Percentiles rank a stretch among this genome's conserved stretches.
Conservation (phyloP, 2,797 vertebrate genomes). For the Parauchenoglanis punctatus region DNA sequence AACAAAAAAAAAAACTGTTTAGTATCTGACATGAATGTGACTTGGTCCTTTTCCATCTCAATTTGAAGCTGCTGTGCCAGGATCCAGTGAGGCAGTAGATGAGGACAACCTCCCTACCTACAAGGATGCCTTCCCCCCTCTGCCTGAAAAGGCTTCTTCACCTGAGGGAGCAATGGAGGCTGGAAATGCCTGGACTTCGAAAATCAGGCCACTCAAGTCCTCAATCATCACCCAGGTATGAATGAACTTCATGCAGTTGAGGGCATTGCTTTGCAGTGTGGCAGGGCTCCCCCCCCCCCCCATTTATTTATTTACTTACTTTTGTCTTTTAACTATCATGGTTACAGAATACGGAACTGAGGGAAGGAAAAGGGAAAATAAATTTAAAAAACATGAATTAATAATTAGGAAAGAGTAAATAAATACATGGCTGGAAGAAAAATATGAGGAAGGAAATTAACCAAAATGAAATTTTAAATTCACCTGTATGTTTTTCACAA, state of each 20-base stretch:
- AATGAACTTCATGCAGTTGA: not conserved
- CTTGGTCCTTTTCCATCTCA: not conserved
- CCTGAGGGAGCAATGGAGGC: conserved; percentile 88
- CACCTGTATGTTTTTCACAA: too few relatives aligned
- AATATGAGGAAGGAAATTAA: too few relatives aligned
- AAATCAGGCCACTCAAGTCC: conserved; percentile 95
- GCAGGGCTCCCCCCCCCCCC: too few relatives aligned
- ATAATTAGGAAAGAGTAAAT: too few relatives aligned
- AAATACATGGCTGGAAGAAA: too few relatives aligned
- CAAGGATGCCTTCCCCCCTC: conserved; percentile 98
- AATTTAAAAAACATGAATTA: too few relatives aligned
- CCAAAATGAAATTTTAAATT: too few relatives aligned
- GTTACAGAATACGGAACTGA: too few relatives aligned
- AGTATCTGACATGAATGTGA: not conserved
- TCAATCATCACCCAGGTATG: conserved; percentile 98
- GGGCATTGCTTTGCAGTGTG: not conserved
- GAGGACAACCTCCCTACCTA: conserved; percentile 97
- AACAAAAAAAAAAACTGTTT: not conserved
- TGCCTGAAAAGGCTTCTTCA: conserved; percentile 93
- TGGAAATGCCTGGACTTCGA: conserved; percentile 88
- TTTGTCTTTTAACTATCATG: too few relatives aligned
- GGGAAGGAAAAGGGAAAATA: too few relatives aligned
- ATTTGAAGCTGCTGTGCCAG: conserved; percentile 73
- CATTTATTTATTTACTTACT: too few relatives aligned
- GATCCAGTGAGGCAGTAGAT: conserved; percentile 85